A percentile compares a stretch with the other conserved stretches of the same genome.
phyloP scores from a whole-genome alignment of 2,888 invertebrate species.

The Melanostoma scalare region DNA sequence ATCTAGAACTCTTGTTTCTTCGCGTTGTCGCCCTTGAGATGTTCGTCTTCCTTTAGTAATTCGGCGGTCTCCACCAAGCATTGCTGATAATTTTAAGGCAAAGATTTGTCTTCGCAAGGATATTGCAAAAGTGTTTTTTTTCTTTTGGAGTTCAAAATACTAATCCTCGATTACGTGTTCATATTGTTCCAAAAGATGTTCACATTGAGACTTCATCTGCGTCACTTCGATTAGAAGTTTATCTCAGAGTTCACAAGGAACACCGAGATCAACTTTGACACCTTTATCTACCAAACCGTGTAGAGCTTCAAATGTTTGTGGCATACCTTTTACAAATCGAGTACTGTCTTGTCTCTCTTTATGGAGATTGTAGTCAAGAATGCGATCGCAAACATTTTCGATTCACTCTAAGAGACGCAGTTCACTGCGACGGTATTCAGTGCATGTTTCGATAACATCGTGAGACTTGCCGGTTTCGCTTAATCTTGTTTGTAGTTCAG shows the following conservation, averaged over 20 bases:
- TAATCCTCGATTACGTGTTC: conserved; percentile 94
- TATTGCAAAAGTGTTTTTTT: conserved; percentile 87
- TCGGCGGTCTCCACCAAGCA: conserved; percentile 83
- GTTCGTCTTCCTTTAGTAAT: conserved; percentile 12
- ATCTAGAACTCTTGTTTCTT: conserved; percentile 52
- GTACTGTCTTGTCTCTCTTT: conserved; percentile 96
- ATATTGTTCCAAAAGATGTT: conserved; percentile 91
- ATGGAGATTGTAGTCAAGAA: conserved; percentile 96
- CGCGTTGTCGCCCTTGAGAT: conserved; percentile 36
- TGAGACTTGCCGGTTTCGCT: conserved; percentile 94
- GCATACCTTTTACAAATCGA: conserved; percentile 97
- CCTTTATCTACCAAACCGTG: conserved; percentile 97
- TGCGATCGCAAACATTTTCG: conserved; percentile 94
- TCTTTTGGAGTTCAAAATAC: conserved; percentile 93
- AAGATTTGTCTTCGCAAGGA: conserved; percentile 90
- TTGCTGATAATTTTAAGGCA: conserved; percentile 87
- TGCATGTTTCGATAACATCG: conserved; percentile 93
- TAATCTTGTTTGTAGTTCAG: conserved; percentile 91
- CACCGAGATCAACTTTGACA: conserved; percentile 98
- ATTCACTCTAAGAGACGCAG: conserved; percentile 94
- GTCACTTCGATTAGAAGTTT: conserved; percentile 98
- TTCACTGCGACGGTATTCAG: conserved; percentile 94
- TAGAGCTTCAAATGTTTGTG: conserved; percentile 96
- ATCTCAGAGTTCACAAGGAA: conserved; percentile 98
- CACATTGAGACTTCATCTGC: conserved; percentile 96